Evolutionary conservation across 1,140 invertebrate species (phyloP), one percentile per base, ranked within the genome.

Genomic region (Aphaenogaster floridana): DNA sequence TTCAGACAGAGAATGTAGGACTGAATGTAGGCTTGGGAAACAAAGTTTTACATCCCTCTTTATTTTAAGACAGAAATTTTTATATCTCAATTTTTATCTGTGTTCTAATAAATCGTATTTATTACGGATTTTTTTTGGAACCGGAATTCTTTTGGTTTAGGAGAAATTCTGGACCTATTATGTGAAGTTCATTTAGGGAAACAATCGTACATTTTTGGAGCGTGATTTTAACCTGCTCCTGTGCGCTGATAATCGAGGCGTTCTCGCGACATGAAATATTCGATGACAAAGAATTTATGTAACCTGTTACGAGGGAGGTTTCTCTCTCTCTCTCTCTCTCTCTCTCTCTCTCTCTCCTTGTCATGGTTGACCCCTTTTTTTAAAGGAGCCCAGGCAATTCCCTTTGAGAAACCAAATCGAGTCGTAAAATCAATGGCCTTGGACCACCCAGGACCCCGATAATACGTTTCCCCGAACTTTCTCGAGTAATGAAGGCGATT

Each of bases 401-500:
- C 52, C 48, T 48, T 61, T n/a, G 86, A 71, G 83, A 64, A 84
- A 88, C 76, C 81, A 72, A 91, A 86, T 91, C 86, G 86, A 83
- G 71, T 85, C 81, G 63, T 89, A 92, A 91, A 92, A 93, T 93
- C 81, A 90, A 93, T 66, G 86, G 57, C 42, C 83, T 66, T 80
- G 83, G 92, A 92, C 93, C 93, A 93, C 91, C 91, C 91, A 92
- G 86, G 72, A 63, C 59, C 34, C 63, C 88, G 85, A 92, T 92
- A 85, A 85, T 88, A 80, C 86, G 86, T 86, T 92, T 92, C 91
- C 83, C 86, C 87, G 81, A 80, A 88, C 88, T 93, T 92, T 92
- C 89, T 89, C 88, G 79, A 88, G 78, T 89, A 92, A 92, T 88
- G 91, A 93, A 90, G 92, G 87, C 88, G 91, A 92, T 92, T 92